Base-by-base conservation (phyloP, 2,113 vertebrate species). In the Psammodynastes pulverulentus region DNA sequence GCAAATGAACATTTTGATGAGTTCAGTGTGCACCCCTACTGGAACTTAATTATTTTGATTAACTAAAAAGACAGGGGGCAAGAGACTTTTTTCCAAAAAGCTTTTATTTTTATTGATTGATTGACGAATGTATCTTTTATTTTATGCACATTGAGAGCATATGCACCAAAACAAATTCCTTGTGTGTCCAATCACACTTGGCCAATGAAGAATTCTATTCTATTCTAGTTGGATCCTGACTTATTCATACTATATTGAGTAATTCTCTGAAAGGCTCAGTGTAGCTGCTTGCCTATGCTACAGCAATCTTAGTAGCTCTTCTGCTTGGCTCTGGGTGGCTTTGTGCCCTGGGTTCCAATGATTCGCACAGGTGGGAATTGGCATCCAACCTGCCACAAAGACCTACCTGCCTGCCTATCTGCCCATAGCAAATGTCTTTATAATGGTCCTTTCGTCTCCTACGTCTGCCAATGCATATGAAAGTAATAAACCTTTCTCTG, bases 341-440 rank as follows among this genome's bases (percentile, higher is more conserved):
- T 39, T 39, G 1, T 21, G 72, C 7, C 17, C 72, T 79, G 17
- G 17, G 17, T 79, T 79, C 17, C 72, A 79, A 43, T 43, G 17
- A 9, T 79, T 43, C 43, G 72, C 34, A 43, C 43, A 46, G 84
- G n/a, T 26, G 45, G 45, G 24, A 48, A 24, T 48, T 17, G n/a
- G 45, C 5, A 46, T 67, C 88, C 15, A 89, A 87, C 29, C 29
- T 96, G 94, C 96, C 97, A 96, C 94, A 88, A 92, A 19, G 95
- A 95, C 95, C 96, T 51, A 79, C 21, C 88, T 95, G 94, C 92
- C 91, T 94, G 96, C 90, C 89, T 91, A 56, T 97, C 95, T 96
- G 95, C 95, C 96, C 96, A 95, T 94, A 95, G 89, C 94, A 84
- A 95, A 95, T 96, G 96, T 95, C 95, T 90, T 94, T 56, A 58